These are phyloP conservation scores for Trichogramma dendrolimi DNA, from an alignment of 2,888 invertebrate genomes.

Conservation along the genomic window DNA sequence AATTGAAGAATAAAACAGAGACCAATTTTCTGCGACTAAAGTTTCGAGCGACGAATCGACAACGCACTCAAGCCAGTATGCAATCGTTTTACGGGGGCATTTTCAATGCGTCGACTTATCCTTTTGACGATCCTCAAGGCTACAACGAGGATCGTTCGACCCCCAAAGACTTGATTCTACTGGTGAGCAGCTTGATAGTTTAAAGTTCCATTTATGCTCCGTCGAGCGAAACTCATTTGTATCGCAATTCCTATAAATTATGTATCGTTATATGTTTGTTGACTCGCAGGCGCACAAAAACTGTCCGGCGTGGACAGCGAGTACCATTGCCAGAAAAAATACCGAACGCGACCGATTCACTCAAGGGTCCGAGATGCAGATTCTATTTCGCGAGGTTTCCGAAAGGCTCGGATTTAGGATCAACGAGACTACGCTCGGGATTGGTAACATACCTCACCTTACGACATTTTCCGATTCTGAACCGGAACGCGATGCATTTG, in stretches of 20 bases:
- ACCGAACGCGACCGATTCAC: slow-evolving; percentile 51
- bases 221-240: neutral
- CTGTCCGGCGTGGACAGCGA: slow-evolving; percentile 58
- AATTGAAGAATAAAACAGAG: neutral
- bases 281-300: slow-evolving; percentile 58
- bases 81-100: slow-evolving; percentile 64
- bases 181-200: slow-evolving; percentile 29
- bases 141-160: slow-evolving; percentile 15
- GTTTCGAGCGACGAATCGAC: slow-evolving; percentile 54
- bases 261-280: slow-evolving; percentile 30
- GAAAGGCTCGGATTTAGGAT: slow-evolving; percentile 58
- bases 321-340: slow-evolving; percentile 43
- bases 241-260: too few relatives aligned
- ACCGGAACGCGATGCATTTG: neutral
- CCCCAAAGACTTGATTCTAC: slow-evolving; percentile 52
- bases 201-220: neutral
- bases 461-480: neutral
- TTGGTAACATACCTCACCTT: neutral
- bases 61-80: slow-evolving; percentile 60
- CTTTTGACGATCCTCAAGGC: too few relatives aligned
- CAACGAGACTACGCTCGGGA: neutral
- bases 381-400: slow-evolving; percentile 57
- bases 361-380: slow-evolving; percentile 47
- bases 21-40: slow-evolving; percentile 17
- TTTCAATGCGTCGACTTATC: slow-evolving; percentile 53